Base-by-base conservation (phyloP, 2,113 vertebrate species). In the Amphiprion percula region DNA sequence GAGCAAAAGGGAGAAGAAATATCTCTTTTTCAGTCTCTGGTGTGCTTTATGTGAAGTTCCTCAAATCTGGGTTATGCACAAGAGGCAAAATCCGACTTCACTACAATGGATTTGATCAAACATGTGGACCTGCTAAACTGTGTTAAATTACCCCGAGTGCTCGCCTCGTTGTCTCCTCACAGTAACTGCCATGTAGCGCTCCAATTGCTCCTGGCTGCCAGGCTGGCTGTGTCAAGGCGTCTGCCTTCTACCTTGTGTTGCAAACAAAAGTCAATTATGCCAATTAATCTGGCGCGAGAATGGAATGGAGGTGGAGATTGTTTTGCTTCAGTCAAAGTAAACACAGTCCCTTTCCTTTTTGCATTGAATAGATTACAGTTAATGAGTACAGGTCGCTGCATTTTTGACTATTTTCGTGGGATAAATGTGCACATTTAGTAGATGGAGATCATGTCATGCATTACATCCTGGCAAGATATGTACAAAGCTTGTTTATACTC, bases 141-240 rank as follows among this genome's bases (percentile, higher is more conserved):
- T 72, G 70, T 86, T 85, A 82, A 92, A 91, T 93, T 91, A 74
- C 78, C 80, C 77, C 72, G 79, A 86, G 78, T 88, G 75, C 81
- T 83, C 30, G 81, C 84, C 82, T 80, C 30, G 55, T 80, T 74
- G 85, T 89, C 86, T 89, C 83, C 85, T 87, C 92, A 90, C 80
- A 88, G 82, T 49, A 79, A 71, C 83, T 83, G 78, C 79, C 62
- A 66, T 47, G 80, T 71, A 85, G 84, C 63, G 33, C 88, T 85
- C 70, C 82, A 88, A 90, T 91, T 92, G 74, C 77, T 90, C 55
- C 81, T 90, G 90, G 90, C 90, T 87, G 92, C 86, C 90, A 88
- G 41, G 70, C 76, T 83, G 89, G 83, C 76, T 54, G 70, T 85
- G 83, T 87, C 77, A 23, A 66, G 82, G 74, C 87, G 84, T 86